Evolutionary conservation across 2,113 vertebrate genomes (phyloP).

Genomic region (Heteronetta atricapilla): DNA sequence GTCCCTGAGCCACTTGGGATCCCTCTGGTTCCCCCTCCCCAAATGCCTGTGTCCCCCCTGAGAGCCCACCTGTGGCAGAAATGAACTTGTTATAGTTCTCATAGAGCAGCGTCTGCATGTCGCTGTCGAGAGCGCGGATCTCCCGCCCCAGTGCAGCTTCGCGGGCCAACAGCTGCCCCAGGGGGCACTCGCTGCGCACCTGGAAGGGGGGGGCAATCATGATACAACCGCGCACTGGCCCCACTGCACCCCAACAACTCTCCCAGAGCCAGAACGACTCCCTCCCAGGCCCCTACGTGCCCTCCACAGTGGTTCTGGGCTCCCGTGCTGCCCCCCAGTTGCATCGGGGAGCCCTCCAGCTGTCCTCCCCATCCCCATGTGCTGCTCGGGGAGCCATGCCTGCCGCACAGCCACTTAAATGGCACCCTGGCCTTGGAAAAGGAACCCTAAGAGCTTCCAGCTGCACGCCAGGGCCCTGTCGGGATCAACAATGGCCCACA

Average conservation of each 20-base stretch:
- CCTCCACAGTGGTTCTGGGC: fast-evolving
- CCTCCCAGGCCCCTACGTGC: no score
- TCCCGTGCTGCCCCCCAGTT: no score
- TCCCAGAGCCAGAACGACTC: background rate
- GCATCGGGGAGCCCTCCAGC: fast-evolving
- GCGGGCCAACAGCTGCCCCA: conserved; percentile 91
- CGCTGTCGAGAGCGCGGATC: conserved; percentile 94
- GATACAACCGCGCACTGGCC: fast-evolving
- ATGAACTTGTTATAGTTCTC: conserved; percentile 99
- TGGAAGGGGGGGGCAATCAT: background rate
- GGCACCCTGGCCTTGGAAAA: background rate
- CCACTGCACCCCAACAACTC: background rate
- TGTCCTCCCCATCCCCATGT: background rate
- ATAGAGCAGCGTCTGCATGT: conserved; percentile 98
- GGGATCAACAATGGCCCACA: no score
- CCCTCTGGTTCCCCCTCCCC: fast-evolving
- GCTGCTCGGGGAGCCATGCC: background rate
- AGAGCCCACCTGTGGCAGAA: conserved; percentile 88
- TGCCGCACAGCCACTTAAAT: fast-evolving
- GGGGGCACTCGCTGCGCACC: conserved; percentile 90
- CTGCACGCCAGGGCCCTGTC: no score
- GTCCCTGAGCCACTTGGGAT: background rate
- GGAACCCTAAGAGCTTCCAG: background rate
- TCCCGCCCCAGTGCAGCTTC: conserved; percentile 95
- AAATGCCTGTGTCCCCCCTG: fast-evolving